Evolutionary conservation across 2,113 vertebrate species (phyloP).

Genomic region (Epinephelus fuscoguttatus): DNA sequence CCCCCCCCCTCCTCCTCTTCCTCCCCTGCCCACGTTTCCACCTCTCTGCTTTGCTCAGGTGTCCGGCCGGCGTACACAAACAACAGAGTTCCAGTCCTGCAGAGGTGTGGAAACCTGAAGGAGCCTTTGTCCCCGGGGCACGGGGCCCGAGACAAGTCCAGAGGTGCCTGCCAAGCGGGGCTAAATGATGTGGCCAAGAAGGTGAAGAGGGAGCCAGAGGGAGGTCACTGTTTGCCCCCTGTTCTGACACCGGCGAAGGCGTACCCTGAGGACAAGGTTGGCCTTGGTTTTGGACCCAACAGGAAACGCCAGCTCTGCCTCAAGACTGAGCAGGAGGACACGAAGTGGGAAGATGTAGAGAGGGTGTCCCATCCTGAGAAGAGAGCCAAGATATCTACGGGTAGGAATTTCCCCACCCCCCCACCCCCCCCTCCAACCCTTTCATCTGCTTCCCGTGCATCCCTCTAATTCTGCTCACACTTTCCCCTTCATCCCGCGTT

Average conservation of each 20-base stretch:
- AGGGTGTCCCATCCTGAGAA: conserved; percentile 66
- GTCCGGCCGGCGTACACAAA: conserved; percentile 63
- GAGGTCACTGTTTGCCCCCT: conserved; percentile 60
- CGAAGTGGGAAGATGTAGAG: conserved; percentile 70
- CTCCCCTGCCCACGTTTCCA: conserved; percentile 2
- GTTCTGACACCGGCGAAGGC: conserved; percentile 50
- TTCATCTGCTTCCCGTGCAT: conserved; percentile 26
- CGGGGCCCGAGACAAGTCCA: conserved; percentile 45
- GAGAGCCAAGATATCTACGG: conserved; percentile 63
- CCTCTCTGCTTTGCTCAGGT: conserved; percentile 64
- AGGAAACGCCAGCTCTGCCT: conserved; percentile 87
- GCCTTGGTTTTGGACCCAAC: conserved; percentile 80
- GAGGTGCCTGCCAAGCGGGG: conserved; percentile 23
- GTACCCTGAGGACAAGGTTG: conserved; percentile 69
- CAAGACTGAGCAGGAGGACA: conserved; percentile 81
- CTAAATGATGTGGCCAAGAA: conserved; percentile 59
- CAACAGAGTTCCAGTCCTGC: conserved; percentile 81
- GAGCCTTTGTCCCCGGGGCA: conserved; percentile 60
- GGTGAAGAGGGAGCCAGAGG: conserved; percentile 52
- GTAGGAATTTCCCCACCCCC: conserved; percentile 59
- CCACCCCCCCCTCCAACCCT: neutral
- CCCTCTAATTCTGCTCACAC: conserved; percentile 31
- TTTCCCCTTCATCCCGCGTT: conserved; percentile 19
- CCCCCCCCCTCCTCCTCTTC: neutral
- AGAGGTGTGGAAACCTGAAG: conserved; percentile 71